These are phyloP conservation scores for Callocephalon fimbriatum DNA, from an alignment of 2,113 vertebrate species.

Conservation along the genomic window DNA sequence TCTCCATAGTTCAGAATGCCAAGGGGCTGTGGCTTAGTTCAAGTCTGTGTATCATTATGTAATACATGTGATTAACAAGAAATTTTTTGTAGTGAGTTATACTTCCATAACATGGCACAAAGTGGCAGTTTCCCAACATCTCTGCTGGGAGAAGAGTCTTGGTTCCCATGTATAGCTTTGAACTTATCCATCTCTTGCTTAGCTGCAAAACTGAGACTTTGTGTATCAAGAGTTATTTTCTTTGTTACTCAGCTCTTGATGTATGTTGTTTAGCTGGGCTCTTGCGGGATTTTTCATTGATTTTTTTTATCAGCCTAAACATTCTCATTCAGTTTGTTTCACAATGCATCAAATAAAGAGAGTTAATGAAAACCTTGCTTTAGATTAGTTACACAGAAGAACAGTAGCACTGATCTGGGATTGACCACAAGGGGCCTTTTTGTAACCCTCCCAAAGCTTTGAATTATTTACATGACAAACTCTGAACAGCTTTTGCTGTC, in stretches of 20 bases:
- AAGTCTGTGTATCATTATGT: neutral
- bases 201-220: neutral
- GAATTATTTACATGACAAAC: neutral
- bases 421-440: neutral
- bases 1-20: neutral
- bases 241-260: neutral
- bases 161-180: neutral
- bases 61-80: neutral
- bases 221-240: neutral
- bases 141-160: neutral
- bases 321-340: neutral
- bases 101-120: neutral
- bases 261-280: neutral
- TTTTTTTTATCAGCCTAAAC: neutral
- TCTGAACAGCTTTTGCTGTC: neutral
- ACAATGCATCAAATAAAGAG: constrained; percentile 19
- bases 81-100: neutral
- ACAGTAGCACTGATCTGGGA: neutral
- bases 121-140: neutral
- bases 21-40: neutral
- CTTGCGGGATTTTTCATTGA: neutral
- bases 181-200: neutral
- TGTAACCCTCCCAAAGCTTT: neutral
- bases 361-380: constrained; percentile 44
- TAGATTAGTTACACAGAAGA: constrained; percentile 32